A percentile compares a stretch with the other conserved stretches of the same genome.
phyloP scores from a whole-genome alignment of 2,113 vertebrate species.

The Rhinolophus sinicus region DNA sequence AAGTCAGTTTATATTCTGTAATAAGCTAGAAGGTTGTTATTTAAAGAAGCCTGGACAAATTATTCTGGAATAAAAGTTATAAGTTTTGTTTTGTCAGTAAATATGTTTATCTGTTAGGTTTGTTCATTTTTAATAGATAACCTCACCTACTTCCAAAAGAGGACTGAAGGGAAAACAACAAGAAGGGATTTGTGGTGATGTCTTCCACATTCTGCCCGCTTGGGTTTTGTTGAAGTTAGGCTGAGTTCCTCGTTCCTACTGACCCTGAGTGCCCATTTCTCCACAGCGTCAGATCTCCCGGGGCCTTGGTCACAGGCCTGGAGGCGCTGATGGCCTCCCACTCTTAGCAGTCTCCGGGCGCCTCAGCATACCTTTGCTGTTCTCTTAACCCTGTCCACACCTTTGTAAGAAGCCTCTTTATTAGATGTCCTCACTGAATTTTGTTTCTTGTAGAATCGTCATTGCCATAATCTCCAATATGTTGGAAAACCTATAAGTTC shows the following conservation, averaged over 20 bases:
- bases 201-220: not conserved
- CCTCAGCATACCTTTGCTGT: not conserved
- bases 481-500: not conserved
- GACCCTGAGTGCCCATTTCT: not conserved
- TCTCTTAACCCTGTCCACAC: not conserved
- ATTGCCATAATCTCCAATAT: not conserved
- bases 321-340: not conserved
- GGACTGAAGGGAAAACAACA: not conserved
- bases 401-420: not conserved
- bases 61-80: slow-evolving; percentile 28
- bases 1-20: slow-evolving; percentile 35
- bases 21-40: not conserved
- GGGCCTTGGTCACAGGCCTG: not conserved
- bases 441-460: not conserved
- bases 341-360: not conserved
- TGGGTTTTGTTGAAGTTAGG: not conserved
- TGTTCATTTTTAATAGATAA: not conserved
- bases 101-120: not conserved
- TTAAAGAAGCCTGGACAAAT: not conserved
- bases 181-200: not conserved
- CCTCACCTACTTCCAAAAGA: not conserved
- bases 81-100: not conserved
- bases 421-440: not conserved
- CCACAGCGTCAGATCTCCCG: not conserved
- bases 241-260: not conserved